Evolutionary conservation across 2,888 invertebrate genomes (phyloP).

Genomic region (Tenthredo mesomela): DNA sequence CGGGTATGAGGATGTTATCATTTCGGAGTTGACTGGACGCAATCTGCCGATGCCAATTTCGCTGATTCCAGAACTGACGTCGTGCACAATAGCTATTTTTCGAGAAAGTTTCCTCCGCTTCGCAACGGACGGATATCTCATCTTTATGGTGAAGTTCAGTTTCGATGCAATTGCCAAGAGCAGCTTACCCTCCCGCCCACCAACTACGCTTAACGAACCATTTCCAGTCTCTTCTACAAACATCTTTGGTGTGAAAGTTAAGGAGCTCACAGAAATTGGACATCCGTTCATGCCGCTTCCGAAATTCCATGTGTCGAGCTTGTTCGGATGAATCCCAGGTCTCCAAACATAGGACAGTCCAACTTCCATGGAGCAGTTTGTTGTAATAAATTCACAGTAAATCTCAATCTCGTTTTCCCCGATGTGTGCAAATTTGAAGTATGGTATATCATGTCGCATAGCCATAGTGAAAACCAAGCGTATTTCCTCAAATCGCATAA

Average conservation of each 20-base stretch:
- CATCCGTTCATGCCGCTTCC: neutral
- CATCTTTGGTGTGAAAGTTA: conserved; percentile 26
- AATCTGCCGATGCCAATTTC: conserved; percentile 39
- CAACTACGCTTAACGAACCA: conserved; percentile 1
- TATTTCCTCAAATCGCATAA: neutral
- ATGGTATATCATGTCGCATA: neutral
- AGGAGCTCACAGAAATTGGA: conserved; percentile 17
- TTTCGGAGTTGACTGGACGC: neutral
- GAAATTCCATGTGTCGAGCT: neutral
- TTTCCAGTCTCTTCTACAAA: neutral
- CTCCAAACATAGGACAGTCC: neutral
- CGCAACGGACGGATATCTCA: neutral
- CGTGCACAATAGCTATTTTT: neutral
- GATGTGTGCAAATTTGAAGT: conserved; percentile 2
- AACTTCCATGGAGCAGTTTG: conserved; percentile 11
- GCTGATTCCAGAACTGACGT: neutral
- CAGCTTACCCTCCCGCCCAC: conserved; percentile 15
- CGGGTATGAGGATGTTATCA: neutral
- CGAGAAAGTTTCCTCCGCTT: neutral
- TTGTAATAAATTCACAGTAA: neutral
- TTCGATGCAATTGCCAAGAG: neutral
- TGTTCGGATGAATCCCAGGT: neutral
- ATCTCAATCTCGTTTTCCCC: neutral
- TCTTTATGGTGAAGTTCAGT: conserved; percentile 16
- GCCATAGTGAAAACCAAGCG: neutral